Conservation (phyloP, 2,797 vertebrate species). For the Aeoliscus strigatus region DNA sequence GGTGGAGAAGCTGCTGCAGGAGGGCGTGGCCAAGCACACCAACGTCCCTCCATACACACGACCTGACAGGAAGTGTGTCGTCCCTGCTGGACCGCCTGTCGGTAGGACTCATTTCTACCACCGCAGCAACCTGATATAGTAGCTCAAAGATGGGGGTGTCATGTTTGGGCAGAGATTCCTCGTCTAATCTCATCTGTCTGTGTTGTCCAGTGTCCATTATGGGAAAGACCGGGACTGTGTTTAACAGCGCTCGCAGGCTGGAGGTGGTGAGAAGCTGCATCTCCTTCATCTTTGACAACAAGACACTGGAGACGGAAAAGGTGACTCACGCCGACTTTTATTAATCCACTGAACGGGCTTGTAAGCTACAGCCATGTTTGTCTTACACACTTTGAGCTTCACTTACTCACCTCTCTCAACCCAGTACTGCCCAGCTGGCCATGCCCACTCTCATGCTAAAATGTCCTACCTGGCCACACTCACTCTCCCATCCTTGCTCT, state of each 20-base stretch:
- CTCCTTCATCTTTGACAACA: constrained; percentile 93
- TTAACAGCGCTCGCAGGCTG: constrained; percentile 95
- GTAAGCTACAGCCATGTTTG: no score
- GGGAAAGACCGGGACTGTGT: constrained; percentile 86
- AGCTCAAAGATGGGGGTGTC: no score
- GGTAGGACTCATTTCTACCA: no score
- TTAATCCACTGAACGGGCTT: no score
- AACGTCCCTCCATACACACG: constrained; percentile 63
- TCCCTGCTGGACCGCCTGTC: constrained; percentile 90
- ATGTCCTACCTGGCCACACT: constrained; percentile 11
- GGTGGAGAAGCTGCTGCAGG: constrained; percentile 83
- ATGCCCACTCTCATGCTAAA: constrained; percentile 8
- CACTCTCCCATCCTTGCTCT: constrained; percentile 10
- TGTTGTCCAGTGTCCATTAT: constrained; percentile 84
- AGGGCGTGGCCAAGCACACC: constrained; percentile 82
- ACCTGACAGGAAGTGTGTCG: constrained; percentile 88
- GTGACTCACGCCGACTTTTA: constrained; percentile 54
- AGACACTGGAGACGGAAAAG: constrained; percentile 96
- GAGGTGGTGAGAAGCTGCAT: constrained; percentile 97
- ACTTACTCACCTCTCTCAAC: constrained; percentile 17
- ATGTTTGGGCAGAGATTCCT: not conserved
- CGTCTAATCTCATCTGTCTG: not conserved
- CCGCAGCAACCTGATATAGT: no score
- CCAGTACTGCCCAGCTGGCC: constrained; percentile 39
- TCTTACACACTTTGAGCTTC: constrained; percentile 2